These are phyloP conservation scores for Anthophora plumipes DNA, from an alignment of 2,888 invertebrate genomes.

Conservation along the genomic window DNA sequence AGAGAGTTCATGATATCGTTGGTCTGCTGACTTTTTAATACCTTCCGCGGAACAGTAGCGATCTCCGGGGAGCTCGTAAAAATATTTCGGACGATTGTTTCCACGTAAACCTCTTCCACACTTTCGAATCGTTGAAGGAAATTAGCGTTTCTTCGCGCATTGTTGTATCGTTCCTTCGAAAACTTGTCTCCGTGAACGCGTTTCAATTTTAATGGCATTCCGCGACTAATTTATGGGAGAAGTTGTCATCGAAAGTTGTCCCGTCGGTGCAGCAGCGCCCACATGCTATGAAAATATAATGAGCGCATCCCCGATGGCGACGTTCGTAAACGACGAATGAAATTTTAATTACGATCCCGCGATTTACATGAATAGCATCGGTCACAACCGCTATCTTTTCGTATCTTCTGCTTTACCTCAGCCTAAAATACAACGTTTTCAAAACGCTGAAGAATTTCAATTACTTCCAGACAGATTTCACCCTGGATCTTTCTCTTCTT, in stretches of 20 bases:
- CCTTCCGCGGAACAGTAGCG: not conserved
- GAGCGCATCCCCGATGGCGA: constrained; percentile 20
- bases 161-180: not conserved
- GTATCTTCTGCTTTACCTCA: not conserved
- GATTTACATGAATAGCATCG: constrained; percentile 1
- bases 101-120: too few species aligned
- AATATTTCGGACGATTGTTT: not conserved
- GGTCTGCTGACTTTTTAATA: constrained; percentile 34
- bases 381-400: not conserved
- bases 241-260: constrained; percentile 21
- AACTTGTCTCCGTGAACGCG: not conserved
- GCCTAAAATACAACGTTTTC: too few species aligned
- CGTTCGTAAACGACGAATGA: constrained; percentile 22
- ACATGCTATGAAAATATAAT: constrained; percentile 43
- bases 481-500: not conserved
- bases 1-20: constrained; percentile 3
- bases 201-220: constrained; percentile 34
- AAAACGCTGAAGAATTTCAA: not conserved
- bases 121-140: not conserved
- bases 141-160: not conserved
- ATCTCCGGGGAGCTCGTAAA: not conserved
- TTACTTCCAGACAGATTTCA: not conserved
- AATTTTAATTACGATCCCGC: constrained; percentile 29
- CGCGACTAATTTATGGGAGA: constrained; percentile 27
- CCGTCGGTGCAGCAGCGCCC: constrained; percentile 3